Evolutionary conservation across 2,113 vertebrate species (phyloP).

Genomic region (Amazona vittata): DNA sequence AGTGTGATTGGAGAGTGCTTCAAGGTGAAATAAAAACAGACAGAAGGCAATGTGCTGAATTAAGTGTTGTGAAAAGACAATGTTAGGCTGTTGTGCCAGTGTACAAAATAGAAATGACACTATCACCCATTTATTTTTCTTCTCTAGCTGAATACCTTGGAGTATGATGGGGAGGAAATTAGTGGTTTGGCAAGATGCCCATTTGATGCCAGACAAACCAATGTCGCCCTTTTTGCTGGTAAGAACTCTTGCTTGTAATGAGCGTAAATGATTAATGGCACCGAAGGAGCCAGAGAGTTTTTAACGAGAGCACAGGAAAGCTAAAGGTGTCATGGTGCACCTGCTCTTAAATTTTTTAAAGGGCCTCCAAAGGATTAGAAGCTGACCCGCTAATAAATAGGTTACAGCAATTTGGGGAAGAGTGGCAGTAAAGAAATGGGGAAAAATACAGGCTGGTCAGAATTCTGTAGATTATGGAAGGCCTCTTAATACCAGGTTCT

Average conservation of each 20-base stretch:
- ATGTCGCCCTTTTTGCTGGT: slow-evolving; percentile 98
- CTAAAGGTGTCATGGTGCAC: slow-evolving; percentile 35
- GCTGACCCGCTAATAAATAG: slow-evolving; percentile 33
- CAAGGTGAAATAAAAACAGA: slow-evolving; percentile 47
- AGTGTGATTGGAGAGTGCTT: background rate
- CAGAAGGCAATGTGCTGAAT: slow-evolving; percentile 51
- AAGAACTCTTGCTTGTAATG: slow-evolving; percentile 75
- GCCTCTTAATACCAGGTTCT: slow-evolving; percentile 1
- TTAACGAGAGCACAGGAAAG: slow-evolving; percentile 39
- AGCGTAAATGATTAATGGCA: slow-evolving; percentile 75
- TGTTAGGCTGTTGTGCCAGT: slow-evolving; percentile 16
- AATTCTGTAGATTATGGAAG: slow-evolving; percentile 9
- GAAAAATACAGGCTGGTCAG: background rate
- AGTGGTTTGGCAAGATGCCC: slow-evolving; percentile 97
- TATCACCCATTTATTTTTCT: slow-evolving; percentile 69
- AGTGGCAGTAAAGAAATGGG: background rate
- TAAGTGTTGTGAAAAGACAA: slow-evolving; percentile 52
- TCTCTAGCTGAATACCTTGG: slow-evolving; percentile 93
- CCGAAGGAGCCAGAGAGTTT: slow-evolving; percentile 48
- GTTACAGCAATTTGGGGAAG: slow-evolving; percentile 9
- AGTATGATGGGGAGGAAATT: slow-evolving; percentile 98
- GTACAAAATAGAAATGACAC: slow-evolving; percentile 59
- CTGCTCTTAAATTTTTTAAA: slow-evolving; percentile 34
- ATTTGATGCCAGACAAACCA: slow-evolving; percentile 98
- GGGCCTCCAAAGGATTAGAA: slow-evolving; percentile 32